phyloP scores from a whole-genome alignment of 2,113 vertebrate genomes.

The Gobiocypris rarus region DNA sequence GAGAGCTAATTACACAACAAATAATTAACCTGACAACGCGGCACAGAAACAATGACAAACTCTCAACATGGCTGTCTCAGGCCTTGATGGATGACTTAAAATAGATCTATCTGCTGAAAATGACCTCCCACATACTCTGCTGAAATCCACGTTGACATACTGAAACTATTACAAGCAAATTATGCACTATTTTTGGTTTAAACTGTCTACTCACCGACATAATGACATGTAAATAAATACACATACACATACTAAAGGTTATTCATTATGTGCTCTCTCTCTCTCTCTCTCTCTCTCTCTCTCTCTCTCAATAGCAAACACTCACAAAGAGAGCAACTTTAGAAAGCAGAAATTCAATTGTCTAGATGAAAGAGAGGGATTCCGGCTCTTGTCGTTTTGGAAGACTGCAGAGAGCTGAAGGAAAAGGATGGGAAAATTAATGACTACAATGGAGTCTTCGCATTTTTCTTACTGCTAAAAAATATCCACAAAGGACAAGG shows the following conservation, averaged over 20 bases:
- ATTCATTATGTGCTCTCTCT: conserved; percentile 42
- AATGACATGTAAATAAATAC: conserved; percentile 37
- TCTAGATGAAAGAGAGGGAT: conserved; percentile 81
- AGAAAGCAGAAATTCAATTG: conserved; percentile 76
- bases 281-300: conserved; percentile 39
- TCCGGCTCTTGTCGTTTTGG: conserved; percentile 83
- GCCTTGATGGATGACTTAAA: conserved; percentile 88
- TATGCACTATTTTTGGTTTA: conserved; percentile 6
- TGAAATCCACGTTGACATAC: conserved; percentile 7
- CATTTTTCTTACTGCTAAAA: conserved; percentile 89
- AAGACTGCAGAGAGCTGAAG: conserved; percentile 83
- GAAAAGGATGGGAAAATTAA: conserved; percentile 98
- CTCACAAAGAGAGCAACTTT: conserved; percentile 73
- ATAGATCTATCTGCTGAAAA: conserved; percentile 87
- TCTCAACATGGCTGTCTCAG: conserved; percentile 81
- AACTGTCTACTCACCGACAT: conserved; percentile 31
- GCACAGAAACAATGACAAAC: conserved; percentile 60
- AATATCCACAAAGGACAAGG: conserved; percentile 89
- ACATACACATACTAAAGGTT: conserved; percentile 19
- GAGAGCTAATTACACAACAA: conserved; percentile 91
- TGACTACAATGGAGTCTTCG: conserved; percentile 97
- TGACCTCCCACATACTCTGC: conserved; percentile 67
- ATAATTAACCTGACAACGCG: conserved; percentile 94
- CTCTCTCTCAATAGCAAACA: conserved; percentile 39
- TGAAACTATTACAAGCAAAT: not conserved